phyloP scores from a whole-genome alignment of 2,797 vertebrate species.

The Melanotaenia boesemani region DNA sequence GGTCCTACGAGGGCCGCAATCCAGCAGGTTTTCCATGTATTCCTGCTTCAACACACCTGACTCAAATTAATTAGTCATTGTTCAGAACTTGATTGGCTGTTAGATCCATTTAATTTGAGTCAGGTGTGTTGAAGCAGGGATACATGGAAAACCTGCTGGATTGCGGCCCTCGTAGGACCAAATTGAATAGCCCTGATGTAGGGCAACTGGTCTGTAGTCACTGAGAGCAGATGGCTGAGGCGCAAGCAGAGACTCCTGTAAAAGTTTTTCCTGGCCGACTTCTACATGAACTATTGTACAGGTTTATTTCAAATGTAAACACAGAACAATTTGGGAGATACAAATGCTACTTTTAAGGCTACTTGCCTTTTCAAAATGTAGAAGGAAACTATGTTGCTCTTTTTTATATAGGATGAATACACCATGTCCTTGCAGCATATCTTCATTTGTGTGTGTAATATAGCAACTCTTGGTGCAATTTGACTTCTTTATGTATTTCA shows the following conservation, averaged over 20 bases:
- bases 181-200: too few relatives aligned
- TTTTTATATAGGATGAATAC: background rate
- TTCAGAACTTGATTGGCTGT: too few relatives aligned
- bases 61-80: too few relatives aligned
- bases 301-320: background rate
- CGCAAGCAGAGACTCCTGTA: background rate
- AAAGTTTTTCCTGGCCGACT: background rate
- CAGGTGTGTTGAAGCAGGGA: too few relatives aligned
- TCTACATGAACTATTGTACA: background rate
- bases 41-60: too few relatives aligned
- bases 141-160: too few relatives aligned
- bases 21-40: too few relatives aligned
- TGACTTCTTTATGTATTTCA: background rate
- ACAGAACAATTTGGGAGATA: background rate
- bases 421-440: background rate
- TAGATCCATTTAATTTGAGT: too few relatives aligned
- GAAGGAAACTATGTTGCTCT: background rate
- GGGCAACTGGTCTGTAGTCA: background rate
- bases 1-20: too few relatives aligned
- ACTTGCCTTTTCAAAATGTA: background rate
- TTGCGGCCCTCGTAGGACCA: too few relatives aligned
- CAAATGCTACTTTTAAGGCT: background rate
- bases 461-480: background rate
- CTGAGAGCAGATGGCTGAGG: background rate
- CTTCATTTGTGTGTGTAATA: background rate